Base-by-base conservation (phyloP, 2,113 vertebrate species). In the Corydoras sp. region DNA sequence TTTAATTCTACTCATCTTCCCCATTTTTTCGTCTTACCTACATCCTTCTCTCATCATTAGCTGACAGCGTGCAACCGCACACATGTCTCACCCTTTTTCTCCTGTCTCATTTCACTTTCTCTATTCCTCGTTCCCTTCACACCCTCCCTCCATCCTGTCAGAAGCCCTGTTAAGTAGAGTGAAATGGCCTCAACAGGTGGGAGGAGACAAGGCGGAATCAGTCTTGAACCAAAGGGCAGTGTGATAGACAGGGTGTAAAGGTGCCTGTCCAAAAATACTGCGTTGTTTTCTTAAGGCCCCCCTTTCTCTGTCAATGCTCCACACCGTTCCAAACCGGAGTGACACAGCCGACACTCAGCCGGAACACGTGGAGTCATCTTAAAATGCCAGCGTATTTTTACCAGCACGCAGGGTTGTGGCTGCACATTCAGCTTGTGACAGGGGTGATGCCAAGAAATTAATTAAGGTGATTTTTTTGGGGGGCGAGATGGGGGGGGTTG, bases 221-320 rank as follows among this genome's bases (percentile, higher is more conserved):
- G 73, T 11, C 71, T 29, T 60, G 80, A 32, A 69, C 77, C 7
- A 77, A 84, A 88, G 81, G 84, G 68, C 66, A 76, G 81, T 81
- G 81, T 85, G 85, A 82, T 75, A 81, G 82, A 78, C 71, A 73
- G 79, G 83, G 72, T 82, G 74, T 73, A 29, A 71, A 77, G 68
- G 70, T 54, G 82, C 30, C 64, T 76, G 50, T 76, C 78, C 72
- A 72, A 86, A 83, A 82, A 88, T 84, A 85, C 84, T 85, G 84
- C 85, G 80, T 79, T n/a, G 62, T 81, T 72, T 74, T 83, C 85
- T 87, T 60, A 66, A 73, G 88, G 87, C 86, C 84, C 82, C 35
- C 65, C 70, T 82, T 77, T 68, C 62, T 63, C 81, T 84, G 76
- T 80, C 85, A 72, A n/a, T n/a, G 69, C 72, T 78, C 79, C 75